phyloP scores from a whole-genome alignment of 2,797 vertebrate genomes.

The Dermochelys coriacea region DNA sequence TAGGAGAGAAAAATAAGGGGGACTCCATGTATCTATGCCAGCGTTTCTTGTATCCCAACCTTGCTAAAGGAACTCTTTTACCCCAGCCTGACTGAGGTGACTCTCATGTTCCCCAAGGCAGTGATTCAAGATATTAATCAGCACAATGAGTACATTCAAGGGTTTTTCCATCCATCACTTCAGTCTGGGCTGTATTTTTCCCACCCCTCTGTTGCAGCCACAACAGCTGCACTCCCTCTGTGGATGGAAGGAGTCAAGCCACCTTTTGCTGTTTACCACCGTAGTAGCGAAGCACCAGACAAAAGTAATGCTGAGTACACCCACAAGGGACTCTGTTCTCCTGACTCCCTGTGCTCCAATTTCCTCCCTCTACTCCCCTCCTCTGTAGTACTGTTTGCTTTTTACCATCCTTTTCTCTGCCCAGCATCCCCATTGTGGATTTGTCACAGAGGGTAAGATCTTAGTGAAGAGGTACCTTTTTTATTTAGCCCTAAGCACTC shows the following conservation, averaged over 20 bases:
- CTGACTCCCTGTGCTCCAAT: not conserved
- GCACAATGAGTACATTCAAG: constrained; percentile 45
- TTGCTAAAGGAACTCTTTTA: constrained; percentile 61
- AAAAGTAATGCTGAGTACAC: constrained; percentile 7
- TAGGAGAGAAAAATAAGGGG: not conserved
- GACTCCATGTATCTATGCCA: not conserved
- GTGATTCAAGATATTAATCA: constrained; percentile 69
- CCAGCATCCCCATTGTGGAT: not conserved
- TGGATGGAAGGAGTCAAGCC: not conserved
- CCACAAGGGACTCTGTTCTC: not conserved
- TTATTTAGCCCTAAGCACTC: not conserved
- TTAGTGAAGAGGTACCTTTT: not conserved
- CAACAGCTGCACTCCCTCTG: accelerated
- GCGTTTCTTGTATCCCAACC: constrained; percentile 35
- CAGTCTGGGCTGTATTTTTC: constrained; percentile 54
- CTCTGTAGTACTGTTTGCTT: not conserved
- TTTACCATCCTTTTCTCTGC: not conserved
- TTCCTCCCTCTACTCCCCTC: not conserved
- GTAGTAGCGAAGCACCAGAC: constrained; percentile 15
- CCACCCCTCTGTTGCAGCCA: constrained; percentile 24
- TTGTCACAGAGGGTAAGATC: not conserved
- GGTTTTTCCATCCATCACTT: constrained; percentile 57
- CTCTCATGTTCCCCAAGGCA: constrained; percentile 63
- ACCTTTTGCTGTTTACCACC: not conserved
- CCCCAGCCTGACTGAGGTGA: constrained; percentile 28